phyloP scores from a whole-genome alignment of 2,888 invertebrate species.

The Muschampia plurimacula region DNA sequence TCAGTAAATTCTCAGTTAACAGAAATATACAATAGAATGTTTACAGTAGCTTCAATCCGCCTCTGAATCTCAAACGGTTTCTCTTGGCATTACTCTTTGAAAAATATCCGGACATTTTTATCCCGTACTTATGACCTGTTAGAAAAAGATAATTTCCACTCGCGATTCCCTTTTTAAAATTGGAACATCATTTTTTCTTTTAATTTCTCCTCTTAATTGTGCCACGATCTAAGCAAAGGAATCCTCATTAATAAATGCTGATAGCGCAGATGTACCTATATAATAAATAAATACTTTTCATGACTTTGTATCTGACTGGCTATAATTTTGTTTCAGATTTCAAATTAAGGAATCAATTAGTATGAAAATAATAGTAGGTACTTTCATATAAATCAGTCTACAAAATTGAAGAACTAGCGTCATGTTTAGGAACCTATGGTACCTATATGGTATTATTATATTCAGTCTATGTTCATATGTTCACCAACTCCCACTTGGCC shows the following conservation, averaged over 20 bases:
- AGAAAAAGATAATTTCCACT: constrained; percentile 42
- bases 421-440: background rate
- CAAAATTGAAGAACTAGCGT: background rate
- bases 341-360: background rate
- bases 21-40: background rate
- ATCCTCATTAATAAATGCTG: constrained; percentile 32
- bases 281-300: background rate
- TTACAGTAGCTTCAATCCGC: constrained; percentile 41
- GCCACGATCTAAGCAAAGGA: constrained; percentile 42
- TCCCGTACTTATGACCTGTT: constrained; percentile 67
- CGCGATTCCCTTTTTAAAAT: constrained; percentile 38
- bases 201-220: constrained; percentile 31
- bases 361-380: background rate
- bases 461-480: background rate
- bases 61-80: constrained; percentile 55
- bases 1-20: too few species aligned
- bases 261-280: background rate
- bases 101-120: constrained; percentile 76
- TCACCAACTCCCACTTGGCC: too few species aligned
- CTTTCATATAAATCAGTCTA: background rate
- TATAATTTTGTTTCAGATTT: background rate
- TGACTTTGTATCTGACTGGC: background rate
- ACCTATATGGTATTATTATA: background rate
- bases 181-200: constrained; percentile 36
- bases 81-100: constrained; percentile 61